Base-by-base conservation (phyloP, 2,797 vertebrate species). In the Artibeus lituratus region DNA sequence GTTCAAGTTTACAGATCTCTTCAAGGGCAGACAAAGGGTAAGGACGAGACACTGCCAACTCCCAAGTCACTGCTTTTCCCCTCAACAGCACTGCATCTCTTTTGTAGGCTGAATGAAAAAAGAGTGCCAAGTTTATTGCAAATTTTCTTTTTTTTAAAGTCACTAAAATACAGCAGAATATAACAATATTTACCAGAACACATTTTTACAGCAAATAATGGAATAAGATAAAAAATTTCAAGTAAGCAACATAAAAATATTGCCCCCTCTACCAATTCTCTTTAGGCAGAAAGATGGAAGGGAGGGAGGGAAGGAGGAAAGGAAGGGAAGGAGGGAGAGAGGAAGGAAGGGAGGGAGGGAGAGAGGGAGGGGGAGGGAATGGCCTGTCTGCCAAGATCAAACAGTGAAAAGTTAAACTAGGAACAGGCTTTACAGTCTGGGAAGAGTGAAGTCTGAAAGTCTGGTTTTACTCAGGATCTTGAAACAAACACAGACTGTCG, bases 131-230 rank as follows among this genome's bases (percentile, higher is more conserved):
- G 69, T 26, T 44, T 80, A 78, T 22, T 53, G 39, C 47, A 87
- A 90, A 78, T 55, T 72, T 91, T 96, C 74, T 96, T 35, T 70
- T 89, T 37, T 22, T 70, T 84, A 88, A 72, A 72, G 39, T 44
- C 22, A 22, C 55, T 24, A 29, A 81, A 67, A 53, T 29, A 67
- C 1, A 93, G 55, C 7, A 76, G 10, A 87, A 72, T 51, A 35
- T 80, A 69, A 53, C 26, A 74, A 53, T 21, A 74, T 59, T 87
- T 92, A 94, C 19, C 18, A 93, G 73, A 94, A 90, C 10, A 37
- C 1, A 29, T 49, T 65, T 88, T 88, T 67, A 88, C 1, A 42
- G 67, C 44, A 72, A 87, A 94, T 76, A 35, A 94, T n/a, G 47
- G 91, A 83, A 83, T 44, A 88, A 78, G 26, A 84, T 62, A 44